Percentiles rank a stretch among this genome's conserved stretches.
phyloP scores from a whole-genome alignment of 2,113 vertebrate genomes.

The Sigmodon hispidus region DNA sequence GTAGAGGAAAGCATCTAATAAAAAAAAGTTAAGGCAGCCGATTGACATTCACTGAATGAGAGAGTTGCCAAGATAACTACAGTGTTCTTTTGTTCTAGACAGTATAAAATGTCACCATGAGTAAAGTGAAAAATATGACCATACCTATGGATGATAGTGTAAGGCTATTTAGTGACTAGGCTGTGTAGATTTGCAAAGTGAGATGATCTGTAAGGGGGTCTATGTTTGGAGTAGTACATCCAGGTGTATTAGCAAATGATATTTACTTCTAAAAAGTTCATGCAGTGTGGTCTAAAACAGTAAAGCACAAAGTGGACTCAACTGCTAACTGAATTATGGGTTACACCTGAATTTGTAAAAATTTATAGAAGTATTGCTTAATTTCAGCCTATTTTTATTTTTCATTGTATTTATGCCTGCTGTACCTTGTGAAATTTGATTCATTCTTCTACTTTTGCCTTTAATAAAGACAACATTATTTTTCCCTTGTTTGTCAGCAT shows the following conservation, averaged over 20 bases:
- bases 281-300: neutral
- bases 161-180: neutral
- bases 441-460: neutral
- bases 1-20: neutral
- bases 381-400: neutral
- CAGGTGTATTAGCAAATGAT: neutral
- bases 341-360: slow-evolving; percentile 20
- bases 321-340: neutral
- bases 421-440: neutral
- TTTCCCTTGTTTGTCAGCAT: neutral
- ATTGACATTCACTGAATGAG: neutral
- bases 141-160: neutral
- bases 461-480: neutral
- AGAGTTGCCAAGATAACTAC: neutral
- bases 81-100: neutral
- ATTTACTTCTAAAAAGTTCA: neutral
- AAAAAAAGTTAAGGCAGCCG: neutral
- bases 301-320: neutral
- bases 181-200: neutral
- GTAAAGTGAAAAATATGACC: neutral
- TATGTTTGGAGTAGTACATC: neutral
- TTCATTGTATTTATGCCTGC: neutral
- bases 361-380: neutral
- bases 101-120: neutral
- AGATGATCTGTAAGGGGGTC: neutral